A percentile compares a stretch with the other conserved stretches of the same genome.
Evolutionary conservation across 2,797 vertebrate species (phyloP).

Genomic region (Distichodus sexfasciatus): DNA sequence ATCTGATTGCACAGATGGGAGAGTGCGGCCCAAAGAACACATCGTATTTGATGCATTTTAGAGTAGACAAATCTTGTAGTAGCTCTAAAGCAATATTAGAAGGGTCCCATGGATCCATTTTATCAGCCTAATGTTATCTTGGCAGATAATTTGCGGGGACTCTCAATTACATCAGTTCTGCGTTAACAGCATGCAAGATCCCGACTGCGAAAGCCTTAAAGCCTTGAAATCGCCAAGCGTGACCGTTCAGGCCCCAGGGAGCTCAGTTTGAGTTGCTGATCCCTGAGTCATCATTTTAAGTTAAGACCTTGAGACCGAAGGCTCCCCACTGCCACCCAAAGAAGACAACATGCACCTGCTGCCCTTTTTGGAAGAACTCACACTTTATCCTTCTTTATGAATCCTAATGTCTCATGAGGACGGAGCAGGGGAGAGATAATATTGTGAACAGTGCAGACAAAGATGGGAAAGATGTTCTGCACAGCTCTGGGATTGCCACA

Average conservation of each 20-base stretch:
- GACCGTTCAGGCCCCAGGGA: too few relatives aligned
- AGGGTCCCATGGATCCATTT: not conserved
- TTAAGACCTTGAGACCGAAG: not conserved
- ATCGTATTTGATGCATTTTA: not conserved
- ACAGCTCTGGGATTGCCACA: conserved; percentile 8
- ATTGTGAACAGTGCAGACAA: not conserved
- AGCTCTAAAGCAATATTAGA: not conserved
- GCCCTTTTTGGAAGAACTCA: not conserved
- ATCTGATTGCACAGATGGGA: not conserved
- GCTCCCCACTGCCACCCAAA: not conserved
- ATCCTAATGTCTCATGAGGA: conserved; percentile 33
- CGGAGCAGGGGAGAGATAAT: not conserved
- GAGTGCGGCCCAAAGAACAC: not conserved
- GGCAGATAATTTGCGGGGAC: not conserved
- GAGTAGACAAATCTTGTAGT: too few relatives aligned
- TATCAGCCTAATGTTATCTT: not conserved
- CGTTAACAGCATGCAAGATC: not conserved
- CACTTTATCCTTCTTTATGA: not conserved
- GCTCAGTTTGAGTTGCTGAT: not conserved
- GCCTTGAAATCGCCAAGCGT: not conserved
- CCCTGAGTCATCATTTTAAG: conserved; percentile 16
- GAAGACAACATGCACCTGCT: not conserved
- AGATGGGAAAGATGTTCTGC: not conserved
- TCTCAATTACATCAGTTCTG: not conserved
- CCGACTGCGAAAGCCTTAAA: not conserved